phyloP scores from a whole-genome alignment of 2,797 vertebrate species.

The Galago senegalensis region DNA sequence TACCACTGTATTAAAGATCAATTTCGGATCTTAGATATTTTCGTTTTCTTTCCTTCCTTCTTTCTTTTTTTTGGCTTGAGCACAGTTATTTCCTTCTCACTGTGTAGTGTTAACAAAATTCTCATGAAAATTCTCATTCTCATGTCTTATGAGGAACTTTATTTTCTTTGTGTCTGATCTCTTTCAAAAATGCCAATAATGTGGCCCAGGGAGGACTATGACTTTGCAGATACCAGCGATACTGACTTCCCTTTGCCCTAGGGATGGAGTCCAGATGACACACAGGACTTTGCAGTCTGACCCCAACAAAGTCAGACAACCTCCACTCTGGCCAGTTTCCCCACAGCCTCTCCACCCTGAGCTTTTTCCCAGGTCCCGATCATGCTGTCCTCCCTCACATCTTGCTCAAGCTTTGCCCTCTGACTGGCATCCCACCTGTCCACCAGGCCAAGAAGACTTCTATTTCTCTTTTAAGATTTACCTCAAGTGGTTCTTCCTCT shows the following conservation, averaged over 20 bases:
- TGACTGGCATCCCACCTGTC: not conserved
- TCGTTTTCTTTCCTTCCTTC: not conserved
- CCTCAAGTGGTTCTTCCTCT: not conserved
- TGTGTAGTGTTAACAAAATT: not conserved
- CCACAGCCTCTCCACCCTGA: accelerated
- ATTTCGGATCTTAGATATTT: not conserved
- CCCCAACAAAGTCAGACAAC: not conserved
- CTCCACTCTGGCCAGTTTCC: not conserved
- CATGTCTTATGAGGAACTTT: not conserved
- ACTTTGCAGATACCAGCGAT: not conserved
- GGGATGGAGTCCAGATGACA: slow-evolving; percentile 49
- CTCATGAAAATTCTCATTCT: not conserved
- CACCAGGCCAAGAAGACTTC: not conserved
- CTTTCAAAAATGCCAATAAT: not conserved
- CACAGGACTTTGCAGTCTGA: slow-evolving; percentile 17
- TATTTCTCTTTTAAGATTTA: not conserved
- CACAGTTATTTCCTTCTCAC: not conserved
- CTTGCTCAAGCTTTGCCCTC: not conserved
- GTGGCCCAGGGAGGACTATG: not conserved
- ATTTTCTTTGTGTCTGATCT: not conserved
- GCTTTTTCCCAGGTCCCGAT: not conserved
- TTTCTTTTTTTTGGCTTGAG: not conserved
- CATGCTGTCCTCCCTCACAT: not conserved
- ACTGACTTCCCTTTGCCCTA: slow-evolving; percentile 19
- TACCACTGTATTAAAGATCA: not conserved